phyloP scores from a whole-genome alignment of 2,113 vertebrate species.

The Fulica atra region DNA sequence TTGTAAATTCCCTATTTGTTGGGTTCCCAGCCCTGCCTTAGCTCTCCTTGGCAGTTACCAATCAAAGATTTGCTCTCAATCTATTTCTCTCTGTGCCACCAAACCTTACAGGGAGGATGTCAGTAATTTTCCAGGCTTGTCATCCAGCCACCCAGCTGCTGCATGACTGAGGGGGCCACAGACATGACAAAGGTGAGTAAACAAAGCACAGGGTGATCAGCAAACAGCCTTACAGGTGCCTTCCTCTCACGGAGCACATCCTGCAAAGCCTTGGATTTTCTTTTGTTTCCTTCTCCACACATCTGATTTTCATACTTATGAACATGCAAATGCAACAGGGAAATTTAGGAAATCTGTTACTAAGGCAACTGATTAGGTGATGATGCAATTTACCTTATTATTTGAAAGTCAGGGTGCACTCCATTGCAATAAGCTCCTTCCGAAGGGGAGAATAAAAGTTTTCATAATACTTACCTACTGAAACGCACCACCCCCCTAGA shows the following conservation, averaged over 20 bases:
- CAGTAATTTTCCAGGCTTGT: conserved; percentile 57
- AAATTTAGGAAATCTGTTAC: conserved; percentile 75
- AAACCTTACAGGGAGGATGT: not conserved
- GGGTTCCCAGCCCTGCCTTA: not conserved
- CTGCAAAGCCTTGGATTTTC: not conserved
- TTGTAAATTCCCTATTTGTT: not conserved
- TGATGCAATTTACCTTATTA: conserved; percentile 67
- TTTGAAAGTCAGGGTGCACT: conserved; percentile 53
- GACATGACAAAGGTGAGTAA: not conserved
- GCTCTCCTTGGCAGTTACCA: not conserved
- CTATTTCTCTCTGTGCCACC: not conserved
- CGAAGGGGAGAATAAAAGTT: conserved; percentile 15
- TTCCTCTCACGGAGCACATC: not conserved
- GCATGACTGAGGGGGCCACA: not conserved
- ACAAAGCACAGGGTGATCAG: not conserved
- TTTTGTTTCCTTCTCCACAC: conserved; percentile 24
- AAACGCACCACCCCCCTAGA: not conserved
- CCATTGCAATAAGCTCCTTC: conserved; percentile 31
- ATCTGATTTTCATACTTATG: conserved; percentile 48
- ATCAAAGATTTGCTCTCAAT: not conserved
- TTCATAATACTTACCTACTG: conserved; percentile 3
- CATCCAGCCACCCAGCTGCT: not conserved
- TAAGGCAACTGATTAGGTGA: conserved; percentile 77
- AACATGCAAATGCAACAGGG: conserved; percentile 63
- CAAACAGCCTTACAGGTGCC: conserved; percentile 12